phyloP scores from a whole-genome alignment of 2,797 vertebrate species.

The Alauda arvensis region DNA sequence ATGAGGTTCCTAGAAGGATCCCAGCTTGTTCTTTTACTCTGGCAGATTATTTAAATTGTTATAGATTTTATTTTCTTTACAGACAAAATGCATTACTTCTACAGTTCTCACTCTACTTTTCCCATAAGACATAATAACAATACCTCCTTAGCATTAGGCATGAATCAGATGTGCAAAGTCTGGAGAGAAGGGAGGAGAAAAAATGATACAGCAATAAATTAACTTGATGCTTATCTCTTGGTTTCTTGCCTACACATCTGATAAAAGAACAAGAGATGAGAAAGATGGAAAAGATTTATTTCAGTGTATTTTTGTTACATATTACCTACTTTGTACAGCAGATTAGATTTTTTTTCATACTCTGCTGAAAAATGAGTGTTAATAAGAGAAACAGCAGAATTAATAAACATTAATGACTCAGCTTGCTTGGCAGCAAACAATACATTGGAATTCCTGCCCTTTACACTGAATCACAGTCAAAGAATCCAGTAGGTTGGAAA shows the following conservation, averaged over 20 bases:
- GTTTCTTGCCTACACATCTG: not conserved
- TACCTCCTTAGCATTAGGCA: not conserved
- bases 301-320: not conserved
- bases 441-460: not conserved
- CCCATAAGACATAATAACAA: not conserved
- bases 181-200: not conserved
- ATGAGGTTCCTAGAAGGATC: conserved; percentile 23
- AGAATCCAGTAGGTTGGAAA: not conserved
- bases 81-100: conserved; percentile 40
- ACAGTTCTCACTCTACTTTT: not conserved
- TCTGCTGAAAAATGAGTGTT: not conserved
- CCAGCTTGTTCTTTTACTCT: not conserved
- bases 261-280: not conserved
- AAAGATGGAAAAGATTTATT: not conserved
- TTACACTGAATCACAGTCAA: not conserved
- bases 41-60: conserved; percentile 51
- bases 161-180: not conserved
- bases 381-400: not conserved
- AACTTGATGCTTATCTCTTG: not conserved
- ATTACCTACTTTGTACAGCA: not conserved
- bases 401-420: not conserved
- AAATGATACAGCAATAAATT: not conserved
- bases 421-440: not conserved
- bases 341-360: not conserved
- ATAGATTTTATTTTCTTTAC: conserved; percentile 57